These are phyloP conservation scores for Sphyrna mokarran DNA, from an alignment of 2,113 vertebrate genomes.

Conservation along the genomic window DNA sequence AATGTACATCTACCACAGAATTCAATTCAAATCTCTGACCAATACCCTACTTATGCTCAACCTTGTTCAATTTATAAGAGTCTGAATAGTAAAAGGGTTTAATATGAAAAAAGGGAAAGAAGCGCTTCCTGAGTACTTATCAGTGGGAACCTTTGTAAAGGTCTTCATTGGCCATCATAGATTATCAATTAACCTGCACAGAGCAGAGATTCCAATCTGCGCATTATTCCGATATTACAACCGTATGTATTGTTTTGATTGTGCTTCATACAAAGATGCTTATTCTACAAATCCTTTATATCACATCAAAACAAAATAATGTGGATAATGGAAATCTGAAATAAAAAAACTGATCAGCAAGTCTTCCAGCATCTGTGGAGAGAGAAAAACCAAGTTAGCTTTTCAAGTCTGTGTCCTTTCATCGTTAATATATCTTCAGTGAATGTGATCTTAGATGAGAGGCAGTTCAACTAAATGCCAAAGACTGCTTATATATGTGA, in stretches of 20 bases:
- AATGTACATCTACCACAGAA: not conserved
- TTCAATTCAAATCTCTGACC: not conserved
- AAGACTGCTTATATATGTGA: not conserved
- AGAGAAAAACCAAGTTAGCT: not conserved
- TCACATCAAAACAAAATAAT: not conserved
- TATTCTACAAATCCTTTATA: not conserved
- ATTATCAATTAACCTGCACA: not conserved
- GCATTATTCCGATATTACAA: slow-evolving; percentile 12
- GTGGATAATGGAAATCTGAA: not conserved
- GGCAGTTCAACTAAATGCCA: not conserved
- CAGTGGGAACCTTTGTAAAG: not conserved
- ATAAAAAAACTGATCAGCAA: not conserved
- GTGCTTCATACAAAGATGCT: not conserved
- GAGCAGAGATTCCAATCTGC: not conserved
- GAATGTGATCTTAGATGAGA: not conserved
- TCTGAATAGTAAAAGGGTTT: not conserved
- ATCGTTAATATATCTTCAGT: not conserved
- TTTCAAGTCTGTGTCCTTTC: not conserved
- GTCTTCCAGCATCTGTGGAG: not conserved
- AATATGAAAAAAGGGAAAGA: too few relatives aligned
- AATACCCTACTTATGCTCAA: not conserved
- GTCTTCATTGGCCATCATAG: not conserved
- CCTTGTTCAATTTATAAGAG: not conserved
- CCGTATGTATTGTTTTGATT: not conserved
- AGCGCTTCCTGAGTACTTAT: not conserved